Percentiles rank a stretch among this genome's conserved stretches.
phyloP scores from a whole-genome alignment of 2,113 vertebrate genomes.

The Odontophorus gujanensis region DNA sequence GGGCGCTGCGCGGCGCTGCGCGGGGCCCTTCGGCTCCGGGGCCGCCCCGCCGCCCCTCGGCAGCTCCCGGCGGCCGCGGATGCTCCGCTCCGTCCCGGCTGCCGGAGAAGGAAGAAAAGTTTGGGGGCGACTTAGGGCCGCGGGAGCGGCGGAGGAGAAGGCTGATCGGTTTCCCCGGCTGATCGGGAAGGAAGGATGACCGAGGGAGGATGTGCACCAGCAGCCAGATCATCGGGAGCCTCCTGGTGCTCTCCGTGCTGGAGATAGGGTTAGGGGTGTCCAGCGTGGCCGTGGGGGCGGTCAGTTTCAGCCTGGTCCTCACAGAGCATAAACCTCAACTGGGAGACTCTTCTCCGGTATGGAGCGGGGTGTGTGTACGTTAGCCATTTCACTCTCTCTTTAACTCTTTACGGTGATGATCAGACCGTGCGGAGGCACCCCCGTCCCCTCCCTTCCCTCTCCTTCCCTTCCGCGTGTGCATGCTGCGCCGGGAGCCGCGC shows the following conservation, averaged over 20 bases:
- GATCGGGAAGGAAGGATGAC: constrained; percentile 90
- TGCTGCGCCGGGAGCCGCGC: constrained; percentile 5
- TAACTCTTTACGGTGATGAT: constrained; percentile 77
- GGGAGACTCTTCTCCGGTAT: constrained; percentile 98
- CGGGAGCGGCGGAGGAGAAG: constrained; percentile 6
- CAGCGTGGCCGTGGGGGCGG: constrained; percentile 95
- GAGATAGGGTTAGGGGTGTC: constrained; percentile 98
- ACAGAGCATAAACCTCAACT: constrained; percentile 89
- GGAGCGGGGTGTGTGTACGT: constrained; percentile 99
- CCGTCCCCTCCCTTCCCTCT: not conserved
- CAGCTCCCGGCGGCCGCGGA: not conserved
- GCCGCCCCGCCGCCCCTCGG: not conserved
- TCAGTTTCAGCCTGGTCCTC: constrained; percentile 91
- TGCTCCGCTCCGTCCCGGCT: constrained; percentile 23
- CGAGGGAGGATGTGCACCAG: constrained; percentile 96
- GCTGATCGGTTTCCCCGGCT: constrained; percentile 71
- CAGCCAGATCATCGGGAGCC: constrained; percentile 97
- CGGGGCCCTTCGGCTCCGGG: not conserved
- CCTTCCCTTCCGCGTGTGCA: constrained; percentile 14
- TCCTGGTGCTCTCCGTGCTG: constrained; percentile 95
- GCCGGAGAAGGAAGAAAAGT: constrained; percentile 75
- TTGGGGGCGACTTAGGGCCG: constrained; percentile 62
- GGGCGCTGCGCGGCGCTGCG: not conserved
- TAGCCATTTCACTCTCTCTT: constrained; percentile 87
- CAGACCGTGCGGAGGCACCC: constrained; percentile 55